Evolutionary conservation across 2,113 vertebrate species (phyloP).

Genomic region (Amblyopsis rosae): DNA sequence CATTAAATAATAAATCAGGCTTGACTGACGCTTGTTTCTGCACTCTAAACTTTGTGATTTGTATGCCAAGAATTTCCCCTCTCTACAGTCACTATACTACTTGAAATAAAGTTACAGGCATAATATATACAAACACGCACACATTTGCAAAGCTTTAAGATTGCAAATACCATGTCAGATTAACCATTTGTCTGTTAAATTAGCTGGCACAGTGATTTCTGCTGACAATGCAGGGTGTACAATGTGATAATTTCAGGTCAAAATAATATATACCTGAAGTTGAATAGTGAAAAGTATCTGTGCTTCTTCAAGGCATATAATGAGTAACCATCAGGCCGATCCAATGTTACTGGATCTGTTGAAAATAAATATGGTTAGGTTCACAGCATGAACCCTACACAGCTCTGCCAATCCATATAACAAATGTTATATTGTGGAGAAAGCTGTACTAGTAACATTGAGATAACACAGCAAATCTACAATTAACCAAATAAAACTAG

Average conservation of each 20-base stretch:
- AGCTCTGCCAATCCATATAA: neutral
- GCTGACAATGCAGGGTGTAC: too few species aligned
- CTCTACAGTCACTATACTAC: too few species aligned
- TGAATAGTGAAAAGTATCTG: slow-evolving; percentile 26
- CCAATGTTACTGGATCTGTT: slow-evolving; percentile 33
- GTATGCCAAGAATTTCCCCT: too few species aligned
- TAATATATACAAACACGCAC: neutral
- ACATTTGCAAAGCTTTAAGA: too few species aligned
- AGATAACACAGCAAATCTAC: neutral
- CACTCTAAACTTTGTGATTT: too few species aligned
- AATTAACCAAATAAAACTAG: neutral
- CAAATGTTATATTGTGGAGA: neutral
- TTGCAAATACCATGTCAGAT: too few species aligned
- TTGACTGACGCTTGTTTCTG: too few species aligned
- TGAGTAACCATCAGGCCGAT: slow-evolving; percentile 30
- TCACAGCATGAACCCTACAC: neutral
- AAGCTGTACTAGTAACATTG: neutral
- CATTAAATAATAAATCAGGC: too few species aligned
- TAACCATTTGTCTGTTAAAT: too few species aligned
- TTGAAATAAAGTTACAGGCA: too few species aligned
- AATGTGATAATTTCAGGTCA: neutral
- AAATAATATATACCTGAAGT: slow-evolving; percentile 40
- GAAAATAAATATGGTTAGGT: slow-evolving; percentile 19
- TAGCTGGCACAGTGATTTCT: too few species aligned
- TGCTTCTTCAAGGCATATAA: slow-evolving; percentile 18